Evolutionary conservation across 2,888 invertebrate species (phyloP).

Genomic region (Synergus umbraculus): DNA sequence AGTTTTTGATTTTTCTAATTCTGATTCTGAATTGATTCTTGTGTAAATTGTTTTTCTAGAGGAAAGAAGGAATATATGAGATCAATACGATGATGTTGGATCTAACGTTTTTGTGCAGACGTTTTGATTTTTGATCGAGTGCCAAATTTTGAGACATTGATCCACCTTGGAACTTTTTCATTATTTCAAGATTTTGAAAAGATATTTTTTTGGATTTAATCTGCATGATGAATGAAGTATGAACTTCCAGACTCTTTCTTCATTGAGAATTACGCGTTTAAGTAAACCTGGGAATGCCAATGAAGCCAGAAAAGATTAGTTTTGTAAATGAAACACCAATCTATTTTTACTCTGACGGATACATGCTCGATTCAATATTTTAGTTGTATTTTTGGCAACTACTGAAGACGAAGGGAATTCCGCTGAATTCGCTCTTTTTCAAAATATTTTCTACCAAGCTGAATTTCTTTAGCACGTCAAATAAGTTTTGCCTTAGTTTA

Average conservation of each 20-base stretch:
- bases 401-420: background rate
- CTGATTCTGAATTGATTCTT: too few species aligned
- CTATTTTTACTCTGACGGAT: slow-evolving; percentile 32
- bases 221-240: background rate
- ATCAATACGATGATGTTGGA: slow-evolving; percentile 15
- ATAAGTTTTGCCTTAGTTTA: background rate
- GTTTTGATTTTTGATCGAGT: background rate
- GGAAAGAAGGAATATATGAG: background rate
- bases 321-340: slow-evolving; percentile 14
- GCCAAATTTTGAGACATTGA: background rate
- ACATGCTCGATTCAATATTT: slow-evolving; percentile 26
- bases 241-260: background rate
- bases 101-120: slow-evolving; percentile 2
- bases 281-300: slow-evolving; percentile 7
- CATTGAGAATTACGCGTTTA: background rate
- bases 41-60: background rate
- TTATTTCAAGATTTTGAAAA: background rate
- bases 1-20: background rate
- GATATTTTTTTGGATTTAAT: background rate
- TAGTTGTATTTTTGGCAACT: slow-evolving; percentile 29
- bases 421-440: background rate
- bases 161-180: background rate
- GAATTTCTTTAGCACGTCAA: background rate
- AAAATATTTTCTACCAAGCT: background rate
- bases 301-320: slow-evolving; percentile 1